Conservation (phyloP, 2,113 vertebrate species). For the Anseranas semipalmata region DNA sequence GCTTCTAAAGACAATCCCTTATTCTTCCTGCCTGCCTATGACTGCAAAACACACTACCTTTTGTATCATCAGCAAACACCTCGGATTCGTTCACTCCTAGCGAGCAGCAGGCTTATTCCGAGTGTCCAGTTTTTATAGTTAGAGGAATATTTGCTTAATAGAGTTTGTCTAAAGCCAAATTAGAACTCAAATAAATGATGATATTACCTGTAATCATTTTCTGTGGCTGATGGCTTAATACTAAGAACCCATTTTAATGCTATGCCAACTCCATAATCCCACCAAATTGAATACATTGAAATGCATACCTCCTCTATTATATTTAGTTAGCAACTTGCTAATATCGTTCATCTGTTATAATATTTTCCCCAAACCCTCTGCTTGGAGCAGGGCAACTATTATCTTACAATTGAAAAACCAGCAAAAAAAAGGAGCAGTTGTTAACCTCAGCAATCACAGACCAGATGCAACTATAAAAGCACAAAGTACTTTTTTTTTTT, state of each 20-base stretch:
- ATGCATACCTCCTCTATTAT: background rate
- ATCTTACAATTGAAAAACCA: conserved; percentile 28
- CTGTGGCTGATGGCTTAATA: conserved; percentile 6
- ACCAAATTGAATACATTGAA: background rate
- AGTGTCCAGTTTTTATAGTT: background rate
- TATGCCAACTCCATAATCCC: conserved; percentile 20
- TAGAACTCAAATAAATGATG: conserved; percentile 44
- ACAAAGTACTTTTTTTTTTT: background rate
- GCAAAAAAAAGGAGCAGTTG: conserved; percentile 2
- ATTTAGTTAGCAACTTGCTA: conserved; percentile 27
- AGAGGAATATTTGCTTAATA: conserved; percentile 34
- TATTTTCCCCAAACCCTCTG: background rate
- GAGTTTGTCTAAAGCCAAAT: conserved; percentile 46
- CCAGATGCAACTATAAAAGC: background rate
- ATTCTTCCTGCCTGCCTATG: background rate
- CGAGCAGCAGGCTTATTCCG: background rate
- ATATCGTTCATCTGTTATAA: conserved; percentile 9
- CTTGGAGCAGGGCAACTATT: background rate
- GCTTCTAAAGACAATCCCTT: conserved; percentile 11
- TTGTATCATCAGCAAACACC: background rate
- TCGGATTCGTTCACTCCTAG: background rate
- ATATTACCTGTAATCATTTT: conserved; percentile 19
- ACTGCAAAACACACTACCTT: background rate
- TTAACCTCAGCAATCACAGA: conserved; percentile 22
- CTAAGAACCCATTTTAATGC: background rate